phyloP scores from a whole-genome alignment of 2,888 invertebrate species.

The Incurvaria masculella region DNA sequence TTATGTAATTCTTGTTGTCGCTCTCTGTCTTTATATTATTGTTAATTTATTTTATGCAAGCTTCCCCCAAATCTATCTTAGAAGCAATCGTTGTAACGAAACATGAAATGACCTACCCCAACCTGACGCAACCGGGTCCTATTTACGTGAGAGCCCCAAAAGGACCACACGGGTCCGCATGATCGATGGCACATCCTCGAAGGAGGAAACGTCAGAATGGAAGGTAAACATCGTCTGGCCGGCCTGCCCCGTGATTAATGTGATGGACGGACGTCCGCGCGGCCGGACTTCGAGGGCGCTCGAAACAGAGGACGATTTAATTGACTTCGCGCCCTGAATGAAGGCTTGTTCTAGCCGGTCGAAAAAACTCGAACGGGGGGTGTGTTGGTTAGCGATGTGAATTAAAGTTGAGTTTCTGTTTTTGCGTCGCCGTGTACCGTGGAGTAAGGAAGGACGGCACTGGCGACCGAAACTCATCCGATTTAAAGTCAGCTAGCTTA shows the following conservation, averaged over 20 bases:
- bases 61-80: background rate
- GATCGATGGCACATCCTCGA: background rate
- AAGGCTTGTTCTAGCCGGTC: too few species aligned
- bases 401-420: too few species aligned
- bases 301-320: background rate
- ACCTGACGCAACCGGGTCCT: background rate
- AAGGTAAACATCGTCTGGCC: background rate
- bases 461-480: too few species aligned
- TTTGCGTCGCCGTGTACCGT: too few species aligned
- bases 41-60: too few species aligned
- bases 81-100: background rate
- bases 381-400: too few species aligned
- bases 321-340: too few species aligned
- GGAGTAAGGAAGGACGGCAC: too few species aligned
- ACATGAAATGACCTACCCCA: background rate
- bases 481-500: too few species aligned
- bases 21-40: too few species aligned
- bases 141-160: background rate
- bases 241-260: background rate
- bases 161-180: background rate
- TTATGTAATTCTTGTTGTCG: too few species aligned
- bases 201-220: background rate
- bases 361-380: too few species aligned
- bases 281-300: background rate
- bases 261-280: background rate